Base-by-base conservation (phyloP, 2,113 vertebrate species). In the Corythornis cristatus region DNA sequence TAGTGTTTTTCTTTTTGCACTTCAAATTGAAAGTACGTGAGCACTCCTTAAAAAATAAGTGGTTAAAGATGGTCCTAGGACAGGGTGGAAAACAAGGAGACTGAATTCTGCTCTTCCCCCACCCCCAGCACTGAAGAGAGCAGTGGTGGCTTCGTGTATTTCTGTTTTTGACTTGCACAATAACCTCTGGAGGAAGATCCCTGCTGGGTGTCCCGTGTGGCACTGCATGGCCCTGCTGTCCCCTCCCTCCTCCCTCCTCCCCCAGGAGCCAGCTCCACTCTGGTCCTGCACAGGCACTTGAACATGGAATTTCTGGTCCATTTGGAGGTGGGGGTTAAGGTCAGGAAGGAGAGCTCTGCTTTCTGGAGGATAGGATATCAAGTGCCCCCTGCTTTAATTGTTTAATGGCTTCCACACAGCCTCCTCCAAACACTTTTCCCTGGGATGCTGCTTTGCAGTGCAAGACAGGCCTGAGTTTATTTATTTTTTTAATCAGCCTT, bases 351-450 rank as follows among this genome's bases (percentile, higher is more conserved):
- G 93, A 87, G n/a, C 4, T 15, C 73, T 83, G 67, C 46, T 62
- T 91, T 89, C 71, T 91, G 60, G 72, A 88, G 88, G 91, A 62
- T 94, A 85, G 26, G 22, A 56, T 96, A 94, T 96, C 90, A 1
- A 48, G 89, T 83, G 54, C 87, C 96, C 82, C 87, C 78, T 89
- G 91, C 85, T 94, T 89, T 91, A 91, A 91, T 96, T 88, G 75
- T 85, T 91, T 94, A 80, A 96, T 70, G 62, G 73, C 76, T 94
- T 96, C 89, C 93, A 90, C 73, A 25, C 58, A 35, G 71, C 56
- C 58, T 89, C 46, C 78, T 87, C 74, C 45, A 89, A 88, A 57
- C 35, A 12, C 8, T 42, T 58, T 83, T 80, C 28, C 91, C 92
- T 90, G 33, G 76, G 73, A 91, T 93, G 83, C 81, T 79, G 85